Percentiles rank a stretch among this genome's conserved stretches.
Evolutionary conservation across 2,113 vertebrate species (phyloP).

Genomic region (Dromaius novaehollandiae): DNA sequence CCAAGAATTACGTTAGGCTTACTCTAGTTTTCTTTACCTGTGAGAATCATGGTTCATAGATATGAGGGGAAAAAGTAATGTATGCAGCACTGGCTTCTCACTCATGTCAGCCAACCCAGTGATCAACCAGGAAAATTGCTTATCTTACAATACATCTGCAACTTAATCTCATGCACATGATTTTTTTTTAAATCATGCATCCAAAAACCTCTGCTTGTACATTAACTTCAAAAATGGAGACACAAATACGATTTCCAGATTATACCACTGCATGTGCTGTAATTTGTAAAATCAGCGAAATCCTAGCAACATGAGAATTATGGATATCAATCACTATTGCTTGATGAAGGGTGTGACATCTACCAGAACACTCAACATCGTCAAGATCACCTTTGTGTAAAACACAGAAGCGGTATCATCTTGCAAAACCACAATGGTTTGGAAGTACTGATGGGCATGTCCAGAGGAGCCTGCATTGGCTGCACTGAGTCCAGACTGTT

Average conservation of each 20-base stretch:
- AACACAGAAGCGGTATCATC: neutral
- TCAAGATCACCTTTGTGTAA: neutral
- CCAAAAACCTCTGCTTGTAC: neutral
- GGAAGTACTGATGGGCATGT: fast-evolving
- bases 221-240: neutral
- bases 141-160: neutral
- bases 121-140: neutral
- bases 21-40: neutral
- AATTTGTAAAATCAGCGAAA: neutral
- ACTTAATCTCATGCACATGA: neutral
- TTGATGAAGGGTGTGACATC: neutral
- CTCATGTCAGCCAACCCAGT: neutral
- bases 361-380: neutral
- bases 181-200: neutral
- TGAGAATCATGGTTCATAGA: neutral
- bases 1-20: conserved; percentile 7
- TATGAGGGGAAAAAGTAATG: neutral
- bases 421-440: neutral
- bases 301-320: fast-evolving
- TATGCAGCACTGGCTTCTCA: neutral
- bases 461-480: fast-evolving
- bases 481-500: fast-evolving
- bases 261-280: neutral
- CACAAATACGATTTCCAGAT: neutral
- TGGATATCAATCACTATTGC: neutral